These are phyloP conservation scores for Eudorcas thomsonii DNA, from an alignment of 2,113 vertebrate species.

Conservation along the genomic window DNA sequence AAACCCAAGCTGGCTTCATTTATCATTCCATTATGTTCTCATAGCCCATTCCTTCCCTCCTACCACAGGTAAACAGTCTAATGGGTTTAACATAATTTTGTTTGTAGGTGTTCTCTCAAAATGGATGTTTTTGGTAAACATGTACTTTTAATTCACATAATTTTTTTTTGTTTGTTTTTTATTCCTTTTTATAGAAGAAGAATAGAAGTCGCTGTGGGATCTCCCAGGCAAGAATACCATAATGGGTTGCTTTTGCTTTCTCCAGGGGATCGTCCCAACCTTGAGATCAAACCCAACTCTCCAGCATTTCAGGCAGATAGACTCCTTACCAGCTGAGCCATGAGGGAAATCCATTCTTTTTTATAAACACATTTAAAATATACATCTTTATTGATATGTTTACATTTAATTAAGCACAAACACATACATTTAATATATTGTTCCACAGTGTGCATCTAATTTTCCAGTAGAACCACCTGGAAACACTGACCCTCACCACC, in stretches of 20 bases:
- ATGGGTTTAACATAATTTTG: not conserved
- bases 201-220: rapidly evolving
- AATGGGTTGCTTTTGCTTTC: not conserved
- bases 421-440: not conserved
- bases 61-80: not conserved
- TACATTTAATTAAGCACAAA: not conserved
- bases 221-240: not conserved
- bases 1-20: not conserved
- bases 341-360: not conserved
- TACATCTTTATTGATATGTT: not conserved
- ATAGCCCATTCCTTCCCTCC: not conserved
- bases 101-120: not conserved
- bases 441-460: not conserved
- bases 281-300: not conserved
- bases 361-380: not conserved
- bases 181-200: not conserved
- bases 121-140: not conserved
- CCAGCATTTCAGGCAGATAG: rapidly evolving
- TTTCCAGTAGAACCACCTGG: not conserved
- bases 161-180: not conserved
- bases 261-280: not conserved
- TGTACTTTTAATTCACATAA: not conserved
- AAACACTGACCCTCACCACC: not conserved
- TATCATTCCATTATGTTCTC: not conserved
- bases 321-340: not conserved